Evolutionary conservation across 1,140 invertebrate species (phyloP).

Genomic region (Drosophila arizonae): DNA sequence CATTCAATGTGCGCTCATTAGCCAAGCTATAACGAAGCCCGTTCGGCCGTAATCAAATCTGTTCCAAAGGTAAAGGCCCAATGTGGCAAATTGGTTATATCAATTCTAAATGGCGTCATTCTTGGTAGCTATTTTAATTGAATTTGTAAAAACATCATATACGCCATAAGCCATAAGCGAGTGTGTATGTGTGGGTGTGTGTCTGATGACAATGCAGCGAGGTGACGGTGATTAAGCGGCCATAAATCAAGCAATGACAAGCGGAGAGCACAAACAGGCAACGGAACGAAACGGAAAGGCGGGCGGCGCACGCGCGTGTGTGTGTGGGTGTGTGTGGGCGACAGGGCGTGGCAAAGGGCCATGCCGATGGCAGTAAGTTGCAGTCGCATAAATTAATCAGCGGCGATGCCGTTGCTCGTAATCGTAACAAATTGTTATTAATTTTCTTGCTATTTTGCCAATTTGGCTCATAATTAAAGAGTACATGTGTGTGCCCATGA

Average conservation of each 20-base stretch:
- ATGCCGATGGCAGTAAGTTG: slow-evolving; percentile 32
- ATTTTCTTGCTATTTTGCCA: slow-evolving; percentile 56
- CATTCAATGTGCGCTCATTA: slow-evolving; percentile 5
- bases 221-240: slow-evolving; percentile 28
- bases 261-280: slow-evolving; percentile 7
- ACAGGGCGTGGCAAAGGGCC: background rate
- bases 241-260: slow-evolving; percentile 35
- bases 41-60: slow-evolving; percentile 2
- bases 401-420: slow-evolving; percentile 28
- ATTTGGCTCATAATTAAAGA: slow-evolving; percentile 53
- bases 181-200: slow-evolving; percentile 7
- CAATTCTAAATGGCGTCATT: slow-evolving; percentile 15
- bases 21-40: slow-evolving; percentile 4
- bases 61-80: slow-evolving; percentile 3
- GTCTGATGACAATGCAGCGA: slow-evolving; percentile 42
- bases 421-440: slow-evolving; percentile 62
- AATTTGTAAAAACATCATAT: slow-evolving; percentile 40
- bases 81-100: slow-evolving; percentile 11
- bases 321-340: no score
- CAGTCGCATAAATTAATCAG: slow-evolving; percentile 58
- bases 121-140: slow-evolving; percentile 45
- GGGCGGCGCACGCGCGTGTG: background rate
- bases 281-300: slow-evolving; percentile 10
- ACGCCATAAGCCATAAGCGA: background rate
- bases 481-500: background rate